Base-by-base conservation (phyloP, 2,797 vertebrate species). In the Prionace glauca region DNA sequence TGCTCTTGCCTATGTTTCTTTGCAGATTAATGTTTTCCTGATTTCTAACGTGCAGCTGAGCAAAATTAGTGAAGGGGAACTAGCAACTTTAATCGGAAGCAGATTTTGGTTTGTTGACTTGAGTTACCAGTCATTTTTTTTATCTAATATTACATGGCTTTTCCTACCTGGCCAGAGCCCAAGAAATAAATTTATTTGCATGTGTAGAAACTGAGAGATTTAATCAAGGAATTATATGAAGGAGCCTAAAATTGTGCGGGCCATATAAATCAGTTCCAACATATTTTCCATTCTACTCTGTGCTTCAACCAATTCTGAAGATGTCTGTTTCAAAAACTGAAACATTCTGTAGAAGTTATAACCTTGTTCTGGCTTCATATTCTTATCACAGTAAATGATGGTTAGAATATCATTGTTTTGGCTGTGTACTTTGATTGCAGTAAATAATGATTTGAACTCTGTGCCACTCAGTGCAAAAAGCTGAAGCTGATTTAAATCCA, bases 201-300 rank as follows among this genome's bases (percentile, higher is more conserved):
- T 94, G 36, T 72, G 62, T 72, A 45, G 67, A 72, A 62, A 71
- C 22, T 45, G 62, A 71, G 88, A 24, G 71, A 91, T 91, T 74
- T 95, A 87, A 86, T 90, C 29, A 60, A 72, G 10, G 67, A 94
- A 72, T 95, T 36, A 29, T 12, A 8, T 29, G 84, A 65, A 74
- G 50, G 91, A 74, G 36, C 16, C 65, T 86, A 67, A 81, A 95
- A 36, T 69, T 67, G 62, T 93, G 41, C 72, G 7, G 36, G 60
- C 86, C 62, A 29, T 74, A 88, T 67, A 56, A 56, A 62, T 72
- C 60, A 32, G 45, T 50, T 45, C 8, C 95, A 88, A 67, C 94
- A 95, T 56, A 90, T 91, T 95, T 92, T 84, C 3, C 67, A 72
- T 62, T 74, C 36, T 81, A n/a, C 22, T 96, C 11, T 95, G 36